Conservation (phyloP, 2,113 vertebrate species). For the Centropristis striata region DNA sequence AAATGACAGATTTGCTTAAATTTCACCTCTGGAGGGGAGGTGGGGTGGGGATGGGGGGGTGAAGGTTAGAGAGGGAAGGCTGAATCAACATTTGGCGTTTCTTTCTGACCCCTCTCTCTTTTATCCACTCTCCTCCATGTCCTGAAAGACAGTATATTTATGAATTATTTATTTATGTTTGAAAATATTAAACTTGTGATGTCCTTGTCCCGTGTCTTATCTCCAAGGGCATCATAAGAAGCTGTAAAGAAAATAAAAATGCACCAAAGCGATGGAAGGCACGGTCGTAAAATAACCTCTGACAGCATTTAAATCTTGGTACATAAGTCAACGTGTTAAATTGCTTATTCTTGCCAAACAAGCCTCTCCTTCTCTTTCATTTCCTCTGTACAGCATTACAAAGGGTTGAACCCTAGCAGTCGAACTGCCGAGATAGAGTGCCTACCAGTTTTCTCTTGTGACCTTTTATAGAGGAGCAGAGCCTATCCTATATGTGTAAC, state of each 20-base stretch:
- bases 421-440: not conserved
- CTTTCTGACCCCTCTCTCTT: conserved; percentile 75
- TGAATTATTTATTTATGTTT: conserved; percentile 87
- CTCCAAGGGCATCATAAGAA: conserved; percentile 81
- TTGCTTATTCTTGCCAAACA: conserved; percentile 5
- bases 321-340: conserved; percentile 23
- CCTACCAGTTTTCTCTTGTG: not conserved
- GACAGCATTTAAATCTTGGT: conserved; percentile 71
- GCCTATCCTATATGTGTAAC: not conserved
- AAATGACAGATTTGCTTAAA: conserved; percentile 76
- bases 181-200: conserved; percentile 84
- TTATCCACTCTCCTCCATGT: conserved; percentile 68
- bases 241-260: conserved; percentile 59
- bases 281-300: conserved; percentile 52
- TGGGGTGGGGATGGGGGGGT: conserved; percentile 20
- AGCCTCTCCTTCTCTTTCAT: not conserved
- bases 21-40: conserved; percentile 70
- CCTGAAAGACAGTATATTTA: conserved; percentile 81
- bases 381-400: not conserved
- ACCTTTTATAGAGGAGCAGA: not conserved
- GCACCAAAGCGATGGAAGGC: conserved; percentile 53
- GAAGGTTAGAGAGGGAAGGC: conserved; percentile 75
- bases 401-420: not conserved
- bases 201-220: conserved; percentile 85
- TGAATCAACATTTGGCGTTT: conserved; percentile 81